Evolutionary conservation across 2,797 vertebrate genomes (phyloP).

Genomic region (Amniataba percoides): DNA sequence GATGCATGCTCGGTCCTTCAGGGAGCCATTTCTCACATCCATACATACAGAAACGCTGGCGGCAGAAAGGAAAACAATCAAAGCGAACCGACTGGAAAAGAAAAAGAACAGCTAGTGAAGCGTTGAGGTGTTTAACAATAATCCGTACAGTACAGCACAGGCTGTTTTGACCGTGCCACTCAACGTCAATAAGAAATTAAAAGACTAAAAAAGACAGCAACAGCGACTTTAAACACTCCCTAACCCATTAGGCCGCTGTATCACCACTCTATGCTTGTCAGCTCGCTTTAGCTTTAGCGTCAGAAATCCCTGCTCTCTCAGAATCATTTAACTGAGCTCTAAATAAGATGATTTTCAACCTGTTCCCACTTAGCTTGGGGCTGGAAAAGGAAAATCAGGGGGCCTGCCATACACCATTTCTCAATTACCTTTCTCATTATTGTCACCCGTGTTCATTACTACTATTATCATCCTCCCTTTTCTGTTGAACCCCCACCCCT

Average conservation of each 20-base stretch:
- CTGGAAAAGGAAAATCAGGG: slow-evolving; percentile 69
- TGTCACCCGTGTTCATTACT: slow-evolving; percentile 79
- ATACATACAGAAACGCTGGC: slow-evolving; percentile 13
- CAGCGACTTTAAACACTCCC: slow-evolving; percentile 46
- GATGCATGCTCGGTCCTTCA: slow-evolving; percentile 20
- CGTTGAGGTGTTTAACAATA: slow-evolving; percentile 50
- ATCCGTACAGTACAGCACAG: slow-evolving; percentile 27
- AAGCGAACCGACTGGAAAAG: slow-evolving; percentile 26
- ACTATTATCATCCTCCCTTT: slow-evolving; percentile 77
- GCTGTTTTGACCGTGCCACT: slow-evolving; percentile 52
- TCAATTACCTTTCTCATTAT: slow-evolving; percentile 84
- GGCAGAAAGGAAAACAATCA: slow-evolving; percentile 30
- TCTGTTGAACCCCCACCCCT: slow-evolving; percentile 52
- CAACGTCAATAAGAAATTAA: slow-evolving; percentile 49
- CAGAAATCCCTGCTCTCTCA: slow-evolving; percentile 51
- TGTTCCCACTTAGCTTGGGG: slow-evolving; percentile 71
- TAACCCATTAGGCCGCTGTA: slow-evolving; percentile 58
- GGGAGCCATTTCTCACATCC: slow-evolving; percentile 31
- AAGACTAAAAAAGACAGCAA: slow-evolving; percentile 16
- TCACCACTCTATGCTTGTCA: slow-evolving; percentile 65
- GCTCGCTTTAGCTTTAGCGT: slow-evolving; percentile 60
- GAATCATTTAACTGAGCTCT: slow-evolving; percentile 67
- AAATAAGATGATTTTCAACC: slow-evolving; percentile 78
- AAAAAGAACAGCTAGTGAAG: slow-evolving; percentile 34
- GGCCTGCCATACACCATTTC: slow-evolving; percentile 69